These are phyloP conservation scores for Myzus persicae DNA, from an alignment of 1,140 invertebrate genomes.

Conservation along the genomic window DNA sequence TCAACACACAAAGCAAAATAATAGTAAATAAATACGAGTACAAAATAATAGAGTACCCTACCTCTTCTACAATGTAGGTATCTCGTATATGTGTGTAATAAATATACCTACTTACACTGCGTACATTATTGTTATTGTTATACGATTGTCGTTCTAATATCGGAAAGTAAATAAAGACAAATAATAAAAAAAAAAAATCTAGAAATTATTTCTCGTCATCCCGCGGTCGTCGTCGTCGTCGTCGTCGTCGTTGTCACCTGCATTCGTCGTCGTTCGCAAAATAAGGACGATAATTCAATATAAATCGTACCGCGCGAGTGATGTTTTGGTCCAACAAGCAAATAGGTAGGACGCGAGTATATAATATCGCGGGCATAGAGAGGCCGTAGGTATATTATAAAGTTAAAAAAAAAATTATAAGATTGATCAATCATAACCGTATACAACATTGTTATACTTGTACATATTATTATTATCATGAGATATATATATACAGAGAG, in stretches of 20 bases:
- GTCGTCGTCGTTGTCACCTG: not conserved
- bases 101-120: not conserved
- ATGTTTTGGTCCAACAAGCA: constrained; percentile 41
- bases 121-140: not conserved
- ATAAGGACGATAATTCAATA: constrained; percentile 33
- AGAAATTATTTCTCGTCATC: not conserved
- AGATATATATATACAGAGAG: not conserved
- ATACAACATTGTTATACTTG: not conserved
- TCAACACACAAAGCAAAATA: not conserved
- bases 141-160: not conserved
- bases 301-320: not conserved
- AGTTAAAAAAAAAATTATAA: not conserved
- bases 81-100: not conserved
- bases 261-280: not conserved
- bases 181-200: not conserved
- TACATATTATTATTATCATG: not conserved
- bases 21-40: not conserved
- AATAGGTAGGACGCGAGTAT: constrained; percentile 8
- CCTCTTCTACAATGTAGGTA: not conserved
- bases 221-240: not conserved
- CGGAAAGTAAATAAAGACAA: not conserved
- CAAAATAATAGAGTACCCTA: not conserved
- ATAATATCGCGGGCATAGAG: not conserved
- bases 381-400: not conserved
- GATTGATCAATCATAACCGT: not conserved